Evolutionary conservation across 2,888 invertebrate genomes (phyloP).

Genomic region (Saturnia japonica): DNA sequence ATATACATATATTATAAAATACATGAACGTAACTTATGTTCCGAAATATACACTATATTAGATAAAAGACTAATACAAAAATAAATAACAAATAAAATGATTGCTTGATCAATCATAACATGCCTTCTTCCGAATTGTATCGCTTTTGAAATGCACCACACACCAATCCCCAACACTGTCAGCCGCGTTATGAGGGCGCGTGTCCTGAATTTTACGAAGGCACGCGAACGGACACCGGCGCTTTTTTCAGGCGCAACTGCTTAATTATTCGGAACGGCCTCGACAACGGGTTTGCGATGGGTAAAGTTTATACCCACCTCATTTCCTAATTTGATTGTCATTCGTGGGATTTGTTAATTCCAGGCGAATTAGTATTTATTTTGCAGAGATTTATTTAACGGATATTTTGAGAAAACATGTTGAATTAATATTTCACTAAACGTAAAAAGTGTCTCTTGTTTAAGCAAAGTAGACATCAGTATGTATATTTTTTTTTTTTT

Average conservation of each 20-base stretch:
- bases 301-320: conserved; percentile 13
- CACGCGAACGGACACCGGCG: conserved; percentile 57
- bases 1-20: too few species aligned
- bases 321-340: neutral
- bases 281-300: conserved; percentile 15
- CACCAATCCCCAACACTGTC: conserved; percentile 37
- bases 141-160: conserved; percentile 35
- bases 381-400: neutral
- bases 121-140: too few species aligned
- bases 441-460: neutral
- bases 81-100: too few species aligned
- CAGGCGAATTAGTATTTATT: conserved; percentile 20
- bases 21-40: too few species aligned
- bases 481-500: too few species aligned
- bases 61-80: too few species aligned
- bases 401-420: neutral
- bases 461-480: too few species aligned
- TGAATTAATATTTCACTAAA: neutral
- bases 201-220: conserved; percentile 69
- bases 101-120: too few species aligned
- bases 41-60: too few species aligned
- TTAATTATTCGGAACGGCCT: conserved; percentile 64
- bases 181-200: conserved; percentile 58
- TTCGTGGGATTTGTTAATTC: conserved; percentile 9
- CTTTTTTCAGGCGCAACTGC: conserved; percentile 58